Conservation (phyloP, 2,888 invertebrate genomes). For the Clitarchus hookeri region DNA sequence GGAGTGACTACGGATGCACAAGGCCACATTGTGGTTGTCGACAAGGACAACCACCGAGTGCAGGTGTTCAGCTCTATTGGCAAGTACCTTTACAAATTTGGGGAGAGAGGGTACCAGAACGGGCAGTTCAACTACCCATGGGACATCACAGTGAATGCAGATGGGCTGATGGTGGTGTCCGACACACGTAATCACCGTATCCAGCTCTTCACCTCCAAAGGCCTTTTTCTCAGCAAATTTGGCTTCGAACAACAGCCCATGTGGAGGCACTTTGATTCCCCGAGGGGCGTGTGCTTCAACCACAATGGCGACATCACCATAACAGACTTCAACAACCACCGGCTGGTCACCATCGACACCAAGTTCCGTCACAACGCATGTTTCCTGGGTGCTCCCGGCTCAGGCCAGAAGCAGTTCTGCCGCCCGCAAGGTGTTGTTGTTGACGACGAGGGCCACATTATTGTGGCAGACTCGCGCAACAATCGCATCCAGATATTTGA, state of each 20-base stretch:
- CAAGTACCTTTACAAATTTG: slow-evolving; percentile 80
- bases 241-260: slow-evolving; percentile 74
- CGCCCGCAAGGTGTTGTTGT: slow-evolving; percentile 86
- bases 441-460: slow-evolving; percentile 85
- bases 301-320: slow-evolving; percentile 83
- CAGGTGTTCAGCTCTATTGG: slow-evolving; percentile 84
- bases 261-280: slow-evolving; percentile 76
- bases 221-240: slow-evolving; percentile 80
- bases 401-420: slow-evolving; percentile 68
- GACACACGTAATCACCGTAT: slow-evolving; percentile 93
- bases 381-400: slow-evolving; percentile 61
- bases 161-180: slow-evolving; percentile 84
- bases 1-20: slow-evolving; percentile 81
- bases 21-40: slow-evolving; percentile 87
- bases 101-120: slow-evolving; percentile 82
- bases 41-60: slow-evolving; percentile 95
- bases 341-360: slow-evolving; percentile 78
- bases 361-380: slow-evolving; percentile 54
- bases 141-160: slow-evolving; percentile 87
- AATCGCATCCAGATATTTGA: slow-evolving; percentile 75
- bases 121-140: slow-evolving; percentile 97
- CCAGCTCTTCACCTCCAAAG: slow-evolving; percentile 82
- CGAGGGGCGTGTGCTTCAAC: slow-evolving; percentile 88
- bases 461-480: slow-evolving; percentile 92
- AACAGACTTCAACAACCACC: slow-evolving; percentile 95